phyloP scores from a whole-genome alignment of 1,140 invertebrate genomes.

The Halyomorpha halys region DNA sequence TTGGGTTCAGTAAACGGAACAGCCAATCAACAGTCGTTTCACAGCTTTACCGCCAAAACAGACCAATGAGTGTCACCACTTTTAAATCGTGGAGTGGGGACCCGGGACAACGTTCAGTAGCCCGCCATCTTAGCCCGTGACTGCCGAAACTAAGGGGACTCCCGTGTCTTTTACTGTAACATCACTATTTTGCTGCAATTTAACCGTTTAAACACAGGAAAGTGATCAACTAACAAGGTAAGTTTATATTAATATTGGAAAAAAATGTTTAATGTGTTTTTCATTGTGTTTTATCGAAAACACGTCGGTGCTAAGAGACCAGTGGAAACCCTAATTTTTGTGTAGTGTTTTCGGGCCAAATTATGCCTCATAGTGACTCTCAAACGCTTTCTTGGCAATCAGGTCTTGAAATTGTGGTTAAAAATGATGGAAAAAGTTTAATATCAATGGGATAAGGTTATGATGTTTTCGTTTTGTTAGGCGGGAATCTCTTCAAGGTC shows the following conservation, averaged over 20 bases:
- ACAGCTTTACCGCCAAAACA: background rate
- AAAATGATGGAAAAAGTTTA: background rate
- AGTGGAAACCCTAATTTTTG: background rate
- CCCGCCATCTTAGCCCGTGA: conserved; percentile 13
- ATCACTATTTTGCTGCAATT: background rate
- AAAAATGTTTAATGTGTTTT: background rate
- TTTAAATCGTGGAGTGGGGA: background rate
- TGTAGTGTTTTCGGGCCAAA: background rate
- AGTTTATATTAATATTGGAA: background rate
- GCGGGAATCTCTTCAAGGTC: conserved; percentile 16
- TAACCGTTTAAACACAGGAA: too few relatives aligned
- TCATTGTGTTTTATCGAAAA: background rate
- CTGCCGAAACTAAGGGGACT: background rate
- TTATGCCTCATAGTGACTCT: background rate
- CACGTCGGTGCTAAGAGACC: background rate
- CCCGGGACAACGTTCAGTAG: conserved; percentile 8
- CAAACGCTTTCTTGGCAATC: background rate
- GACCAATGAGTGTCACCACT: background rate
- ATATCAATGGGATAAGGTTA: conserved; percentile 15
- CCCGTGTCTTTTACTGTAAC: background rate
- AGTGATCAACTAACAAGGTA: background rate
- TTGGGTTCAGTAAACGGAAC: background rate
- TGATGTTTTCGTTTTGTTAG: conserved; percentile 19
- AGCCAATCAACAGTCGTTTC: too few relatives aligned
- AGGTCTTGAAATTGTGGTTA: background rate